Evolutionary conservation across 1,140 invertebrate species (phyloP), one percentile per base, ranked within the genome.

Genomic region (Leptinotarsa defecta): DNA sequence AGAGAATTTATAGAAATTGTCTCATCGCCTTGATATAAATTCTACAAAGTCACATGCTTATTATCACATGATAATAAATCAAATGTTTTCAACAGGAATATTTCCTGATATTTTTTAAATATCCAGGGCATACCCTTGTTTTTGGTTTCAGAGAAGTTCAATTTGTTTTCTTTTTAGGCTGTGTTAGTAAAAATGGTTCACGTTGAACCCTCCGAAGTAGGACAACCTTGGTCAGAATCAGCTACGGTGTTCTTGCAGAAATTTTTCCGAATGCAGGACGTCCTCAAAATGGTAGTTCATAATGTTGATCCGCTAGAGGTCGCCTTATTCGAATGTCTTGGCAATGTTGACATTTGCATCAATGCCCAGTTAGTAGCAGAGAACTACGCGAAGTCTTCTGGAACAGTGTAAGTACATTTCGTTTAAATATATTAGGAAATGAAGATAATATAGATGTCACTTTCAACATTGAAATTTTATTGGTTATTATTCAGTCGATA

Each of bases 281-380:
- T 71, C 13, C 27, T 79, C 20, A 79, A 76, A 68, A 81, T 81
- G 78, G 48, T 80, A 6, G 77, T 80, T 17, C 74, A 76, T 8
- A 64, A 74, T 17, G 61, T 70, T 13, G 62, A 75, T 20, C 77
- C 75, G 4, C 6, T 81, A 5, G 74, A 80, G 65, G 78, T 80
- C 17, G 78, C 74, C 8, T 13, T 81, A 20, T 80, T 81, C 67
- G 74, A 78, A 57, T 67, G 68, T 13, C 43, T 17, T 49, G 62
- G 65, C 1, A 63, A 69, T 13, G 77, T 76, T 8, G 77, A 81
- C 74, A 61, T 81, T 65, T 81, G 80, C 68, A n/a, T 81, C 3
- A 81, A 81, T 71, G 70, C 80, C 13, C 52, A 78, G 19, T 77
- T 81, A 67, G 80, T 81, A 5, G 71, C 76, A 20, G 57, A 77